Base-by-base conservation (phyloP, 2,888 invertebrate species). In the Stegana nigrithorax region DNA sequence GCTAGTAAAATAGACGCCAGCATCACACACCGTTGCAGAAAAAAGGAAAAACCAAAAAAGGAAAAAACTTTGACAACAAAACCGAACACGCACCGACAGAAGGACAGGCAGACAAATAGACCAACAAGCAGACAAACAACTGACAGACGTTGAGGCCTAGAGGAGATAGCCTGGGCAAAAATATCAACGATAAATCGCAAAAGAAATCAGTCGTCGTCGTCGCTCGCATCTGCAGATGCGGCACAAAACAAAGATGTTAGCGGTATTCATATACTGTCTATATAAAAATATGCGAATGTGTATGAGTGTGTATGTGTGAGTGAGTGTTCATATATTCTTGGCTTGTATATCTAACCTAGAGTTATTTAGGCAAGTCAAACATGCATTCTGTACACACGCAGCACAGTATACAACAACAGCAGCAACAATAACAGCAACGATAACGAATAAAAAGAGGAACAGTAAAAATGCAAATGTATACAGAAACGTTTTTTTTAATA, bases 381-480 rank as follows among this genome's bases (percentile, higher is more conserved):
- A 55, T 27, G 17, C n/a, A n/a, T n/a, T n/a, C n/a, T n/a, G n/a
- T n/a, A n/a, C n/a, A n/a, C n/a, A n/a, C n/a, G n/a, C 39, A 8
- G 39, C 39, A 39, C 17, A 17, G 3, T 39, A 10, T 14, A 10
- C 29, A 29, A 29, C 29, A 29, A 39, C 39, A 39, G 17, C 5
- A 39, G 17, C 6, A 39, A 39, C 6, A 50, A 50, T 19, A 50
- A 39, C 39, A 39, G 17, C 5, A 39, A 39, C 6, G 17, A 39
- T 2, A 50, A 50, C 14, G 21, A 53, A 53, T 19, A 17, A 23
- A 57, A 57, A 42, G n/a, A 56, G 36, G 21, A 19, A 56, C 2
- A 56, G n/a, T 21, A 56, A 44, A 69, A 76, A 72, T 78, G 76
- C 73, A 75, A 75, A 77, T 75, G 59, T 75, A 73, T 75, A 68